phyloP scores from a whole-genome alignment of 2,797 vertebrate genomes.

The Eulemur rubriventer region DNA sequence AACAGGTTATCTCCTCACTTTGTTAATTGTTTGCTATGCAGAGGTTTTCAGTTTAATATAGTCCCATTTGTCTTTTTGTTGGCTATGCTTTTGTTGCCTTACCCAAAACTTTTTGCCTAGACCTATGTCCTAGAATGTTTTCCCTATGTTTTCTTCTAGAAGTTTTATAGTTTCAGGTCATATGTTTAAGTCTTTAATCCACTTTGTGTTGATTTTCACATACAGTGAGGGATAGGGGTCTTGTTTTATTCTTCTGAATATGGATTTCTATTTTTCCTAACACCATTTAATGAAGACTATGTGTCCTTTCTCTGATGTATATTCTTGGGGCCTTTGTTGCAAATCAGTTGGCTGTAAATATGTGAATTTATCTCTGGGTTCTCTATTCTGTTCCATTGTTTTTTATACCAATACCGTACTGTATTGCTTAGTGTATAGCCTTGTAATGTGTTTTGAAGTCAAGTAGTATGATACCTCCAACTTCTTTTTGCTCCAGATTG shows the following conservation, averaged over 20 bases:
- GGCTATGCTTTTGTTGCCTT: not conserved
- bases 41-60: not conserved
- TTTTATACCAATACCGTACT: not conserved
- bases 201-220: not conserved
- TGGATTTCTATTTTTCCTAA: not conserved
- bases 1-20: not conserved
- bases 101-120: not conserved
- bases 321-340: not conserved
- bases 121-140: not conserved
- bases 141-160: not conserved
- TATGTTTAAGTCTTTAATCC: not conserved
- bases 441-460: not conserved
- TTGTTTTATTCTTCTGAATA: not conserved
- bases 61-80: not conserved
- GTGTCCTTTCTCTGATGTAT: not conserved
- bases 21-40: not conserved
- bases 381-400: not conserved
- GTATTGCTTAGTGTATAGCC: not conserved
- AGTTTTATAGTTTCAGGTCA: not conserved
- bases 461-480: not conserved
- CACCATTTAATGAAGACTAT: not conserved
- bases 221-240: not conserved
- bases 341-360: not conserved
- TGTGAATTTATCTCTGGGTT: not conserved
- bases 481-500: not conserved